These are phyloP conservation scores for Eupithecia centaureata DNA, from an alignment of 2,888 invertebrate species.

Conservation along the genomic window DNA sequence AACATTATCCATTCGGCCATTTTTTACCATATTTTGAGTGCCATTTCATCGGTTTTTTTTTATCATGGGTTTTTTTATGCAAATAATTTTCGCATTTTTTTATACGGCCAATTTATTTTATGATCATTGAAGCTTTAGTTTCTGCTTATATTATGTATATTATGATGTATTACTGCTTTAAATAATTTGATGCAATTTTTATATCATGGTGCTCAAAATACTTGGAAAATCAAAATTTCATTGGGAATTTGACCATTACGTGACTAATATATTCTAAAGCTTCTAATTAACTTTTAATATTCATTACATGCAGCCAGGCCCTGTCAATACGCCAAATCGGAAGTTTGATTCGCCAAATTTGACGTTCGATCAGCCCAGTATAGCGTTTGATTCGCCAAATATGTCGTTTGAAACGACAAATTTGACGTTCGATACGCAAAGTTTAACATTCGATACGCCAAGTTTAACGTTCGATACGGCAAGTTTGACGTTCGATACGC, in stretches of 20 bases:
- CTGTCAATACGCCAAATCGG: neutral
- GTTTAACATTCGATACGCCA: neutral
- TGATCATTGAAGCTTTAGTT: neutral
- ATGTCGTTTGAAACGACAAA: too few relatives aligned
- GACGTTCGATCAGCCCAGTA: neutral
- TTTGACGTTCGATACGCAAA: neutral
- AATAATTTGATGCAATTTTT: neutral
- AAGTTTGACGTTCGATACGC: neutral
- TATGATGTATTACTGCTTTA: neutral
- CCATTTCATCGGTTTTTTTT: conserved; percentile 4
- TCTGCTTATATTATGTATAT: neutral
- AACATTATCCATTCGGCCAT: conserved; percentile 16
- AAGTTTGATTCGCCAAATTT: neutral
- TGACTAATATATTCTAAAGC: neutral
- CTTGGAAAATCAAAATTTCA: conserved; percentile 3
- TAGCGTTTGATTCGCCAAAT: neutral
- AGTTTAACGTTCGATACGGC: neutral
- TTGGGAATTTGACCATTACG: neutral
- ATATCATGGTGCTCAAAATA: conserved; percentile 5
- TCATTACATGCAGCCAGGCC: conserved; percentile 6
- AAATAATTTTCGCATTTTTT: neutral
- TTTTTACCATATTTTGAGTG: conserved; percentile 19
- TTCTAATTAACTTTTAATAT: conserved; percentile 2
- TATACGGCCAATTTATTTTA: neutral
- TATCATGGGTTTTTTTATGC: neutral